These are phyloP conservation scores for Murina feae DNA, from an alignment of 2,113 vertebrate species.

Conservation along the genomic window DNA sequence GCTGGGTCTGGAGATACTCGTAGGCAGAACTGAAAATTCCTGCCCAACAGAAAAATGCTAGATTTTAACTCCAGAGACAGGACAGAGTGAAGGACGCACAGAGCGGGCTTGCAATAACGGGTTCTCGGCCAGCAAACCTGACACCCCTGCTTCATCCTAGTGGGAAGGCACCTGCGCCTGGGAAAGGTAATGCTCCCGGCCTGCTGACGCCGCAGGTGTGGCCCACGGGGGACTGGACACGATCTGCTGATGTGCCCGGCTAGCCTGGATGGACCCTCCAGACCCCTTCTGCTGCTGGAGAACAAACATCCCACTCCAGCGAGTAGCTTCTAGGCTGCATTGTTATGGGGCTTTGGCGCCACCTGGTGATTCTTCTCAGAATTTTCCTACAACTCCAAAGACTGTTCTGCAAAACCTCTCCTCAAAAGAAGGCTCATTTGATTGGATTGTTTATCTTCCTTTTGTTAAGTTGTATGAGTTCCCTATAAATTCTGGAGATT, in stretches of 20 bases:
- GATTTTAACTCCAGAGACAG: not conserved
- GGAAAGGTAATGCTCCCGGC: not conserved
- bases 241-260: not conserved
- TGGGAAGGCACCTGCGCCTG: not conserved
- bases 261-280: not conserved
- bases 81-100: not conserved
- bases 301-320: not conserved
- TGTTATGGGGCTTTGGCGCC: slow-evolving; percentile 32
- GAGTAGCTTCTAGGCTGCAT: fast-evolving
- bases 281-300: no score
- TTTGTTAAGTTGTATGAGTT: no score
- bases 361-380: not conserved
- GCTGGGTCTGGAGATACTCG: fast-evolving
- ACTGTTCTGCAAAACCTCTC: not conserved
- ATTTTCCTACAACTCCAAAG: not conserved
- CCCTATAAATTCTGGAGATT: no score
- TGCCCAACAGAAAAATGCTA: not conserved
- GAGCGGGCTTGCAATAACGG: not conserved
- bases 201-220: not conserved
- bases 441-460: no score
- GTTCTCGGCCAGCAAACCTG: not conserved
- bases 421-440: not conserved
- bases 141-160: not conserved
- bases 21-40: not conserved
- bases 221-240: not conserved